Base-by-base conservation (phyloP, 35 echinoderm and acorn worm species). In the Lytechinus pictus region DNA sequence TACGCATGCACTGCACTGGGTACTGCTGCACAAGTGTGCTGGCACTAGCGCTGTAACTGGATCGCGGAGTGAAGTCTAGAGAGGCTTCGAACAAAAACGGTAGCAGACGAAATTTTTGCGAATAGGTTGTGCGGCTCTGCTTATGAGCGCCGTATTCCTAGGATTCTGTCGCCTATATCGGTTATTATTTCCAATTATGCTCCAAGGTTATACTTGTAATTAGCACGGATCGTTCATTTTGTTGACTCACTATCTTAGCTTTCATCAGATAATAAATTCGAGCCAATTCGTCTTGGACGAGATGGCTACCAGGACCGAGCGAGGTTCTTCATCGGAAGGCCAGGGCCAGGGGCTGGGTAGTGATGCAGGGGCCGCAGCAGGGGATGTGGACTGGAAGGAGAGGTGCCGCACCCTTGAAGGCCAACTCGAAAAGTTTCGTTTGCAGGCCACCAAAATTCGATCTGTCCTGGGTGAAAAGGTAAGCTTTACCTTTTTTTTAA, bases 381-480 rank as follows among this genome's bases (percentile, higher is more conserved):
- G 94, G n/a, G 96, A 94, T 33, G 87, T 90, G 55, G 94, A 96
- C 33, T 96, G 96, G 96, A 96, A 96, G 54, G 96, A 96, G 53
- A 21, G 96, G 54, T 96, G 94, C 56, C 52, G 87, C 24, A 60
- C 94, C 27, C 87, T 96, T 3, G 96, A 96, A 88, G 96, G 86
- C 27, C 96, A 96, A 94, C 54, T 96, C 72, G 94, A 96, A 54
- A 96, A 96, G 52, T 96, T 96, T 54, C 93, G 94, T 6, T 53
- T 94, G 28, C 96, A 96, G 94, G 96, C 96, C 13, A 94, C 96
- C 8, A 96, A 96, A 57, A 96, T 96, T 53, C 96, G 96, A 94
- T 71, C 93, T 89, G 96, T 96, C 28, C 87, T 96, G 11, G 94
- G 96, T 89, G 96, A 96, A 66, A 54, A 86, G 96, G 96, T 96